Evolutionary conservation across 1,140 invertebrate genomes (phyloP).

Genomic region (Euura lappo): DNA sequence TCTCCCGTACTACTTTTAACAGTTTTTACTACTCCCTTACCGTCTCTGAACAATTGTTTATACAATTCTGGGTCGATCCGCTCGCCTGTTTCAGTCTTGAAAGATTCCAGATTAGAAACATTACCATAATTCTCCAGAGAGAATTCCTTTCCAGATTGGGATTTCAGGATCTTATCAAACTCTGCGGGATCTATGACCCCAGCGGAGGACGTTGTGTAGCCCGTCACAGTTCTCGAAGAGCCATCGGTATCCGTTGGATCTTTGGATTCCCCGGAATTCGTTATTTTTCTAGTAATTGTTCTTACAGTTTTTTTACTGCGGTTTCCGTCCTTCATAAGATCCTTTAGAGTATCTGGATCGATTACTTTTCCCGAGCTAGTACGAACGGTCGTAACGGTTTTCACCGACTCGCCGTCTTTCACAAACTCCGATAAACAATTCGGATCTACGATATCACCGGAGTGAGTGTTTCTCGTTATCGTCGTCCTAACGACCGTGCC

Average conservation of each 20-base stretch:
- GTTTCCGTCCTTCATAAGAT: background rate
- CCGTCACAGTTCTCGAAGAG: background rate
- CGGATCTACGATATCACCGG: background rate
- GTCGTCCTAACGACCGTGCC: background rate
- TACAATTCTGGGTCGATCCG: background rate
- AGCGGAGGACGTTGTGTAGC: background rate
- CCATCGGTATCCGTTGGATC: background rate
- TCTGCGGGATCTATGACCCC: background rate
- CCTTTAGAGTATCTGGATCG: conserved; percentile 5
- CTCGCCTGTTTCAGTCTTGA: conserved; percentile 2
- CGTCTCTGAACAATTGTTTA: background rate
- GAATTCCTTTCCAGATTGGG: background rate
- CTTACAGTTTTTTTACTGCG: conserved; percentile 9
- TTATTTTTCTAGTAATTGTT: background rate
- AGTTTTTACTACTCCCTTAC: background rate
- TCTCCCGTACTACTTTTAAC: conserved; percentile 13
- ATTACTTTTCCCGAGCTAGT: background rate
- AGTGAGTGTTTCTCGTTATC: background rate
- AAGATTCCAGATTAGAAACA: background rate
- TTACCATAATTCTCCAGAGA: background rate
- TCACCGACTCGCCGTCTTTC: background rate
- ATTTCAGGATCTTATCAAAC: background rate
- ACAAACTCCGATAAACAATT: background rate
- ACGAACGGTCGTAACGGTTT: background rate
- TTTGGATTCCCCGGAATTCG: background rate